Percentiles rank a stretch among this genome's conserved stretches.
Evolutionary conservation across 2,888 invertebrate genomes (phyloP).

Genomic region (Shargacucullia verbasci): DNA sequence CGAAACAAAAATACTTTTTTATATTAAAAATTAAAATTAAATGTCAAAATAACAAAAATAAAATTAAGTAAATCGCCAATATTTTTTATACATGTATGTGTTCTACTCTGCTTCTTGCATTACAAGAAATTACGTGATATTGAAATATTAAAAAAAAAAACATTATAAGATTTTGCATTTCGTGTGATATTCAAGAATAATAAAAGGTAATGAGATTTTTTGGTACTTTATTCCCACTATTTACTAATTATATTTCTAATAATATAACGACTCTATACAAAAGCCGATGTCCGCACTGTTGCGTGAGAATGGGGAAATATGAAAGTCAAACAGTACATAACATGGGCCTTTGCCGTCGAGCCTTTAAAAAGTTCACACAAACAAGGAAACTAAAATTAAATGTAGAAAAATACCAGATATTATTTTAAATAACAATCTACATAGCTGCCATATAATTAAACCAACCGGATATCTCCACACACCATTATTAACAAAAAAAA

Average conservation of each 20-base stretch:
- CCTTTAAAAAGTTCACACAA: too few relatives aligned
- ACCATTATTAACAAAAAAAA: too few relatives aligned
- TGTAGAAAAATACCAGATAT: too few relatives aligned
- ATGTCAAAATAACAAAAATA: conserved; percentile 18
- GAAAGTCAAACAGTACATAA: too few relatives aligned
- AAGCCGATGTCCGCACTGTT: too few relatives aligned
- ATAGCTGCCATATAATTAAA: too few relatives aligned
- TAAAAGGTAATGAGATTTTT: conserved; percentile 21
- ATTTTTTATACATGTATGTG: conserved; percentile 14
- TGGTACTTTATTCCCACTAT: conserved; percentile 27
- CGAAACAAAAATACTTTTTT: conserved; percentile 26
- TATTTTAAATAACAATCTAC: too few relatives aligned
- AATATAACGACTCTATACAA: too few relatives aligned
- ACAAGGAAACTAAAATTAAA: too few relatives aligned
- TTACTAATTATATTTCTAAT: background rate
- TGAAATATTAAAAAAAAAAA: background rate
- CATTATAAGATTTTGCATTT: conserved; percentile 6
- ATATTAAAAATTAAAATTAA: conserved; percentile 9
- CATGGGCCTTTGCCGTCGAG: too few relatives aligned
- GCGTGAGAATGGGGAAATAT: too few relatives aligned
- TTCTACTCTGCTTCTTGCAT: conserved; percentile 17
- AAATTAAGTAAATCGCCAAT: conserved; percentile 51
- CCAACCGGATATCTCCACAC: too few relatives aligned
- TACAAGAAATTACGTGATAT: background rate
- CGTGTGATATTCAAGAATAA: background rate